Percentiles rank a stretch among this genome's conserved stretches.
Evolutionary conservation across 1,140 invertebrate species (phyloP).

Genomic region (Drosophila virilis): DNA sequence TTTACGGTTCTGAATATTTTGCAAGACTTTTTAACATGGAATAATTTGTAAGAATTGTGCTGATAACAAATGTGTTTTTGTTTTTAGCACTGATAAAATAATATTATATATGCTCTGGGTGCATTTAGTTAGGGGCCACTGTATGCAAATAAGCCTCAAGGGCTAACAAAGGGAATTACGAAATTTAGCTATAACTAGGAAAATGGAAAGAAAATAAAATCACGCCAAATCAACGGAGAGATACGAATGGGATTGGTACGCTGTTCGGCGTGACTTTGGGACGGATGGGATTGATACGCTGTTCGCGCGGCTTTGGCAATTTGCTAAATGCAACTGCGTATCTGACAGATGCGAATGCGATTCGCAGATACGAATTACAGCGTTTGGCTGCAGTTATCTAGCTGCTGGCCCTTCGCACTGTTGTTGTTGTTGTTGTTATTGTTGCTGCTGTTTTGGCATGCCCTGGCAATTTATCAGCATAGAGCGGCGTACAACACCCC

Average conservation of each 20-base stretch:
- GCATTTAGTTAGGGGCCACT: no score
- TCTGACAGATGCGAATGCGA: conserved; percentile 60
- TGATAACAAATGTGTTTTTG: no score
- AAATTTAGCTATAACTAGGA: no score
- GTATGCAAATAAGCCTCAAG: no score
- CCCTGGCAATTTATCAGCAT: conserved; percentile 45
- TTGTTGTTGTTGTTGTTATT: neutral
- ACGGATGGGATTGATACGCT: conserved; percentile 11
- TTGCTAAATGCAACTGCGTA: conserved; percentile 70
- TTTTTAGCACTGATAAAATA: no score
- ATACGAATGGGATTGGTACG: neutral
- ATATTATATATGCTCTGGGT: no score
- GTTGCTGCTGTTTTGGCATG: conserved; percentile 20
- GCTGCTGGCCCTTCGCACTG: neutral
- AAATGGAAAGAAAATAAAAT: no score
- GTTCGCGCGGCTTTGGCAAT: conserved; percentile 41
- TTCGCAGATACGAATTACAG: conserved; percentile 9
- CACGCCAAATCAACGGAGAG: neutral
- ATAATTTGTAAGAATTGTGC: no score
- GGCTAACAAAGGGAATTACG: no score
- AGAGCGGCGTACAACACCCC: conserved; percentile 13
- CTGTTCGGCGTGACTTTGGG: neutral
- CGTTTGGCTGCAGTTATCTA: conserved; percentile 56
- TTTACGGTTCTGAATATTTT: no score
- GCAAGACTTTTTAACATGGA: no score